Evolutionary conservation across 2,888 invertebrate genomes (phyloP), one percentile per base, ranked within the genome.

Genomic region (Gymnosoma rotundatum): DNA sequence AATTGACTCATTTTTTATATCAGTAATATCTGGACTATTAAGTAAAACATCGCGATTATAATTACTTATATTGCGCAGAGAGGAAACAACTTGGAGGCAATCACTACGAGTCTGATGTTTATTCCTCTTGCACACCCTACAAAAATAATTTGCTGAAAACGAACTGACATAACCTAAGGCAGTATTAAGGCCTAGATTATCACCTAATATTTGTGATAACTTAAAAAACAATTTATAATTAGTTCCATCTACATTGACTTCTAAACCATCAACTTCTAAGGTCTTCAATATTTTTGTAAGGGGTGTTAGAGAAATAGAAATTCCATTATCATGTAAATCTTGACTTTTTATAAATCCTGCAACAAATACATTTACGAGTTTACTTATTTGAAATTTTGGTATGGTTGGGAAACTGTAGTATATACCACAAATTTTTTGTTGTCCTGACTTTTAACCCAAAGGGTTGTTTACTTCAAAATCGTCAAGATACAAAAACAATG

Each of bases 111-210:
- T 66, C 16, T 72, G 61, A 50, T 74, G 50, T 56, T 74, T 75
- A 38, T 58, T 64, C 58, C 78, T 80, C 70, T 50, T 85, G 73
- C 85, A 85, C 69, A 85, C 64, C 16, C 85, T 69, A 73, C 85
- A 79, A 72, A 72, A 85, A 78, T 67, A 85, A 76, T 85, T 83
- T 45, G 79, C 75, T 64, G 73, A 76, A 72, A 85, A 85, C 48
- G 78, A 82, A 52, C 50, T 38, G 20, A 73, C 76, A 61, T 83
- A 85, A 45, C 83, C 82, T 52, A 79, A 72, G 14, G 74, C 73
- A 60, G 70, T 69, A 73, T 73, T 83, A 6, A 78, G 64, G 36
- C 78, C 78, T 67, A 83, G 50, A 73, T 83, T 83, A 73, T 78
- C 78, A 66, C 81, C 85, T 63, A 85, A 64, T 61, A 85, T 78